Percentiles rank a stretch among this genome's conserved stretches.
Evolutionary conservation across 2,797 vertebrate species (phyloP).

Genomic region (Hippocampus kuda): DNA sequence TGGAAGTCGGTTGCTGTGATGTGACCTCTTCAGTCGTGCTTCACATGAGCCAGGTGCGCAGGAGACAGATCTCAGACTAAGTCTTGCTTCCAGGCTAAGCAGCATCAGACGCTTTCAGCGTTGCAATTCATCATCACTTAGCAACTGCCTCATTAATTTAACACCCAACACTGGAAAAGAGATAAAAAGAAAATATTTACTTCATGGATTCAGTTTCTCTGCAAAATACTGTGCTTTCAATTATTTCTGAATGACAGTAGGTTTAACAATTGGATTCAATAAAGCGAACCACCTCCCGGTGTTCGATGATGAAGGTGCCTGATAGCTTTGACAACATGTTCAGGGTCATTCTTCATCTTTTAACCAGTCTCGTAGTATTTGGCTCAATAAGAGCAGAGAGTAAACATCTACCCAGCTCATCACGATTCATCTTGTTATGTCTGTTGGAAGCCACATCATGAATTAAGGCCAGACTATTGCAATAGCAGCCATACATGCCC

Average conservation of each 20-base stretch:
- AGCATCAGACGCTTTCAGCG: slow-evolving; percentile 51
- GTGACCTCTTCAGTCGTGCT: slow-evolving; percentile 4
- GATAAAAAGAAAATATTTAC: slow-evolving; percentile 20
- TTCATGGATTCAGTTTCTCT: not conserved
- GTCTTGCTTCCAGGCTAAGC: slow-evolving; percentile 45
- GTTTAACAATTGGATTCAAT: not conserved
- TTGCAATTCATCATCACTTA: slow-evolving; percentile 65
- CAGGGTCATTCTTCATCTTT: too few species aligned
- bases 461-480: too few species aligned
- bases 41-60: slow-evolving; percentile 51
- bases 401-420: too few species aligned
- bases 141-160: slow-evolving; percentile 71
- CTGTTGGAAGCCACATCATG: too few species aligned
- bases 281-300: too few species aligned
- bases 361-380: too few species aligned
- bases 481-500: too few species aligned
- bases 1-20: slow-evolving; percentile 20
- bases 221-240: not conserved
- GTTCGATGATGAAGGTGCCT: too few species aligned
- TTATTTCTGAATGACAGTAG: not conserved
- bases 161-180: slow-evolving; percentile 46
- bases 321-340: too few species aligned
- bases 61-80: slow-evolving; percentile 33
- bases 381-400: too few species aligned
- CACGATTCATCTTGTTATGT: too few species aligned